Evolutionary conservation across 1,140 invertebrate species (phyloP).

Genomic region (Atta cephalotes): DNA sequence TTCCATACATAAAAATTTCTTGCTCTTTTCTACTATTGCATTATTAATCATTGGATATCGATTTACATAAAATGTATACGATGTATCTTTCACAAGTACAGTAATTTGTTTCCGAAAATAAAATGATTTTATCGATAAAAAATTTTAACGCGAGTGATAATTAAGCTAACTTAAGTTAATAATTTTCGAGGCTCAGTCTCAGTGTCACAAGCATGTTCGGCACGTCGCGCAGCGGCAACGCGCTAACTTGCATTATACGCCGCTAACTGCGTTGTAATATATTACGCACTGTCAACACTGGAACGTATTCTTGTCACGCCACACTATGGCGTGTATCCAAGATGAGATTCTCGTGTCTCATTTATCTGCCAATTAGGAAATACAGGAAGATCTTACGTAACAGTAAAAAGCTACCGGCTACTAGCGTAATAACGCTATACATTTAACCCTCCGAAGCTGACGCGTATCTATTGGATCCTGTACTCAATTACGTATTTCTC

Average conservation of each 20-base stretch:
- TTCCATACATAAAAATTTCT: neutral
- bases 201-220: slow-evolving; percentile 18
- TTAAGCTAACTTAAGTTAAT: slow-evolving; percentile 27
- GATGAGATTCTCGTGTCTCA: slow-evolving; percentile 9
- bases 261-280: slow-evolving; percentile 20
- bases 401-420: neutral
- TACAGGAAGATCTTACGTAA: too few relatives aligned
- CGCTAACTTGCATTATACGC: slow-evolving; percentile 48
- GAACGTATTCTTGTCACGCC: slow-evolving; percentile 11
- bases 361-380: slow-evolving; percentile 7
- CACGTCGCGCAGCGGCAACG: slow-evolving; percentile 7
- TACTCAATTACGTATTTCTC: too few relatives aligned
- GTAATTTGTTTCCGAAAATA: neutral
- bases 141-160: neutral
- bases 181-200: neutral
- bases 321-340: neutral
- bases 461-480: too few relatives aligned
- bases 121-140: neutral
- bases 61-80: neutral
- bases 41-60: too few relatives aligned
- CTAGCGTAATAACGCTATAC: neutral
- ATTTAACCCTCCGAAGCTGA: too few relatives aligned
- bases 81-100: neutral
- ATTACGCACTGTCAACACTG: slow-evolving; percentile 37
- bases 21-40: neutral